Conservation (phyloP, 2,888 invertebrate genomes). For the Aphidius colemani region DNA sequence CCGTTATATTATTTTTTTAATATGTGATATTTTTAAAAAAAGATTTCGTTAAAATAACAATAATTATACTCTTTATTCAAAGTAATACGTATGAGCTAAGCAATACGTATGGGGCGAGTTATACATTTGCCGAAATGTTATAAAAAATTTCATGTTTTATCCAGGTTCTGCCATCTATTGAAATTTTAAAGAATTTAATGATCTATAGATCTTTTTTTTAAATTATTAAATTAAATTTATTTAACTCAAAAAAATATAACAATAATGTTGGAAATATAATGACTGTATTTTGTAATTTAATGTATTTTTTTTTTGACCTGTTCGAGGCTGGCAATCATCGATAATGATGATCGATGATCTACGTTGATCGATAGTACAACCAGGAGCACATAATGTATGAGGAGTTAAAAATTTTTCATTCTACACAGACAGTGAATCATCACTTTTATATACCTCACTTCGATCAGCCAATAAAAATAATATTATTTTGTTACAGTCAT, state of each 20-base stretch:
- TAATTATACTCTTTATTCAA: no score
- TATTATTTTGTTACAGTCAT: not conserved
- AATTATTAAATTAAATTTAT: not conserved
- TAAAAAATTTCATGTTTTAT: not conserved
- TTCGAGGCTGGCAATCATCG: slow-evolving; percentile 43
- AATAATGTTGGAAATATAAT: no score
- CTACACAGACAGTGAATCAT: not conserved
- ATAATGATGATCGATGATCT: slow-evolving; percentile 58
- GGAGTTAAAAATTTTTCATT: slow-evolving; percentile 37
- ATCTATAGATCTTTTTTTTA: not conserved
- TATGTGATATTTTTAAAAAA: no score
- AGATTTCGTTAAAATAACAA: no score
- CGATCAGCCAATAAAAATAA: no score
- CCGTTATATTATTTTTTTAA: no score
- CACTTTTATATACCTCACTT: no score
- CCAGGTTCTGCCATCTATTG: slow-evolving; percentile 19
- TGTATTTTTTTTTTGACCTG: not conserved
- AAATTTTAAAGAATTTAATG: not conserved
- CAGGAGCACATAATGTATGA: slow-evolving; percentile 47
- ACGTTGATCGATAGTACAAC: slow-evolving; percentile 53
- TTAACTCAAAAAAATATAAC: not conserved
- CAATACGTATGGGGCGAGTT: not conserved
- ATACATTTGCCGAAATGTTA: not conserved
- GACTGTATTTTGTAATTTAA: not conserved
- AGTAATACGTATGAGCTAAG: no score